Conservation (phyloP, 2,113 vertebrate species). For the Nettapus auritus region DNA sequence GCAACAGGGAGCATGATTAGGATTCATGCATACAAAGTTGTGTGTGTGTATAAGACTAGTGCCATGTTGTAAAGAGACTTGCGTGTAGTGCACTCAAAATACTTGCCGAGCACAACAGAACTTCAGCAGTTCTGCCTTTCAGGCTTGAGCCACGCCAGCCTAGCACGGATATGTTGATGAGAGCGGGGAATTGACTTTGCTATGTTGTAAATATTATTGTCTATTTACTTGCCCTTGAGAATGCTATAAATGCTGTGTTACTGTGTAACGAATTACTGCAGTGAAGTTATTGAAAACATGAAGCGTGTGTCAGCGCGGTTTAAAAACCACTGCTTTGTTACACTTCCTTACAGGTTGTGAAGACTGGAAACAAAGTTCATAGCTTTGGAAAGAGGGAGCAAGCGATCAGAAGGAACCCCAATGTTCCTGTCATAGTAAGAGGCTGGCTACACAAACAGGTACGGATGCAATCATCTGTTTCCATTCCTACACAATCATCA, state of each 20-base stretch:
- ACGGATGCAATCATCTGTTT: neutral
- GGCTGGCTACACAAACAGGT: conserved; percentile 99
- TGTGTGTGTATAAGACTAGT: rapidly evolving
- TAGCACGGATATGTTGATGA: neutral
- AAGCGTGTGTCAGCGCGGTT: neutral
- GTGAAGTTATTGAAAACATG: neutral
- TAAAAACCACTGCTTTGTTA: neutral
- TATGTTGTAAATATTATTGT: neutral
- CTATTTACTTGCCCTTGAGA: conserved; percentile 15
- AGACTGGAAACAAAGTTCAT: conserved; percentile 86
- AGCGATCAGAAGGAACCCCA: conserved; percentile 94
- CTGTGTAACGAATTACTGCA: conserved; percentile 3
- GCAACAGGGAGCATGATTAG: neutral
- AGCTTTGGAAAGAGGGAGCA: conserved; percentile 98
- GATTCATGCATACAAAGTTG: neutral
- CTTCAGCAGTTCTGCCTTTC: neutral
- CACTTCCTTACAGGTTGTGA: conserved; percentile 78
- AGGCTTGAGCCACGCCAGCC: neutral
- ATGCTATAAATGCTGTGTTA: neutral
- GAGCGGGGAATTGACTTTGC: neutral
- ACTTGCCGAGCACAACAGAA: neutral
- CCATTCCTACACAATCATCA: neutral
- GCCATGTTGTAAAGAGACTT: neutral
- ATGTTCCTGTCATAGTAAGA: conserved; percentile 92
- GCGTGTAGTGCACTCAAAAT: neutral